Evolutionary conservation across 2,113 vertebrate genomes (phyloP).

Genomic region (Potamarius usumacintae): DNA sequence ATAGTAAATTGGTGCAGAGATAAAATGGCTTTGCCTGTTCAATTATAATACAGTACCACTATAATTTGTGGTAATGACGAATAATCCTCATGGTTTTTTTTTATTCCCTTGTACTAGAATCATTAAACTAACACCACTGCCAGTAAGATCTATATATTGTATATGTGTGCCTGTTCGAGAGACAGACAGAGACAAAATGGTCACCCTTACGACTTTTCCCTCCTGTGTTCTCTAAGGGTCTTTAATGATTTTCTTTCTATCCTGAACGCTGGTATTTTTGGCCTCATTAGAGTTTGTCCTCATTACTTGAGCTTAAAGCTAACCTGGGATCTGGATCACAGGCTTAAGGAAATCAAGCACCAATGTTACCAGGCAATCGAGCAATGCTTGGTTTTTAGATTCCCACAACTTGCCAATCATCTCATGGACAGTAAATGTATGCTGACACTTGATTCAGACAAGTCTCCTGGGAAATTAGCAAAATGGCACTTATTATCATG

Average conservation of each 20-base stretch:
- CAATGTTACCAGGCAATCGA: background rate
- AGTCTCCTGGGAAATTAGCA: background rate
- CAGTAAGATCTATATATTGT: background rate
- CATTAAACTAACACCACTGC: background rate
- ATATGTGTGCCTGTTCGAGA: conserved; percentile 6
- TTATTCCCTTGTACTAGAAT: background rate
- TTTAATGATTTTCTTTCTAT: conserved; percentile 70
- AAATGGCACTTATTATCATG: background rate
- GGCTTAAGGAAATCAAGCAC: background rate
- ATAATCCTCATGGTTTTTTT: background rate
- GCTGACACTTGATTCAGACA: background rate
- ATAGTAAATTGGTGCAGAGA: background rate
- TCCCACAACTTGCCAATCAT: background rate
- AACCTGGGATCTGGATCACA: conserved; percentile 12
- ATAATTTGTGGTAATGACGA: background rate
- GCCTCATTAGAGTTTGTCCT: conserved; percentile 59
- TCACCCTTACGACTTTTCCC: conserved; percentile 65
- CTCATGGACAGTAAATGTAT: background rate
- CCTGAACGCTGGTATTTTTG: conserved; percentile 62
- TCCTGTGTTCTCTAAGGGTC: conserved; percentile 67
- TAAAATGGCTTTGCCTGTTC: background rate
- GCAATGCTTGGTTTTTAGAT: background rate
- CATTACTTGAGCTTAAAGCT: conserved; percentile 46
- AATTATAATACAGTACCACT: background rate
- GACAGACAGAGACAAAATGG: conserved; percentile 23